A percentile compares a stretch with the other conserved stretches of the same genome.
These are phyloP conservation scores for Drosophila lacertosa DNA, from an alignment of 1,140 invertebrate species.

Conservation along the genomic window DNA sequence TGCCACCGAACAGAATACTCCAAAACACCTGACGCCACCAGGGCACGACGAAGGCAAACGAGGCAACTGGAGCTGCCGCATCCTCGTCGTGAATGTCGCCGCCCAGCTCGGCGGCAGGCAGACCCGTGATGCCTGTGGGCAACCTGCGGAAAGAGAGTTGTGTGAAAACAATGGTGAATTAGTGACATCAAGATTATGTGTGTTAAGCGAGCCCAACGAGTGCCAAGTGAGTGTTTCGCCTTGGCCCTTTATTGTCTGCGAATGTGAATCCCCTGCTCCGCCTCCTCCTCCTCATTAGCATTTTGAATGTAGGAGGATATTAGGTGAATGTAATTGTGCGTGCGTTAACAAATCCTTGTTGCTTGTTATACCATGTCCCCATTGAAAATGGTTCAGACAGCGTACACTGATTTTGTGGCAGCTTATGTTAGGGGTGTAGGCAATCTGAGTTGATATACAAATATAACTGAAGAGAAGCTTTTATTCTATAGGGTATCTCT, in stretches of 20 bases:
- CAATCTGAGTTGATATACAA: too few species aligned
- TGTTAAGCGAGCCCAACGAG: slow-evolving; percentile 34
- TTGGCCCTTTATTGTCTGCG: background rate
- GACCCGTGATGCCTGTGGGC: slow-evolving; percentile 44
- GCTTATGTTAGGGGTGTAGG: too few species aligned
- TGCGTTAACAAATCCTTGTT: slow-evolving; percentile 78
- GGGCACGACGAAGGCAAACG: slow-evolving; percentile 89
- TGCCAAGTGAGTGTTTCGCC: slow-evolving; percentile 28
- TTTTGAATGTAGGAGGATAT: slow-evolving; percentile 62
- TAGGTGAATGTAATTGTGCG: slow-evolving; percentile 79
- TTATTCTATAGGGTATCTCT: too few species aligned
- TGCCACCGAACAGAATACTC: slow-evolving; percentile 92
- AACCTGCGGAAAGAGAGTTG: slow-evolving; percentile 23
- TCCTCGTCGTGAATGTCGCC: slow-evolving; percentile 37
- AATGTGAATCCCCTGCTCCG: background rate
- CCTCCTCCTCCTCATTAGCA: background rate
- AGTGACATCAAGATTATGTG: slow-evolving; percentile 77
- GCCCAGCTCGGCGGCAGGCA: slow-evolving; percentile 21
- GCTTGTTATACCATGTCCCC: background rate
- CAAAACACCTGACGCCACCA: slow-evolving; percentile 94
- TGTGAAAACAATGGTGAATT: slow-evolving; percentile 59
- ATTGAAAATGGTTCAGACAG: too few species aligned
- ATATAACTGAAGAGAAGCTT: too few species aligned
- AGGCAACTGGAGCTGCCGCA: slow-evolving; percentile 36
- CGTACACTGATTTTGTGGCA: too few species aligned